Percentiles rank a stretch among this genome's conserved stretches.
Conservation (phyloP, 2,113 vertebrate genomes). For the Malurus melanocephalus region DNA sequence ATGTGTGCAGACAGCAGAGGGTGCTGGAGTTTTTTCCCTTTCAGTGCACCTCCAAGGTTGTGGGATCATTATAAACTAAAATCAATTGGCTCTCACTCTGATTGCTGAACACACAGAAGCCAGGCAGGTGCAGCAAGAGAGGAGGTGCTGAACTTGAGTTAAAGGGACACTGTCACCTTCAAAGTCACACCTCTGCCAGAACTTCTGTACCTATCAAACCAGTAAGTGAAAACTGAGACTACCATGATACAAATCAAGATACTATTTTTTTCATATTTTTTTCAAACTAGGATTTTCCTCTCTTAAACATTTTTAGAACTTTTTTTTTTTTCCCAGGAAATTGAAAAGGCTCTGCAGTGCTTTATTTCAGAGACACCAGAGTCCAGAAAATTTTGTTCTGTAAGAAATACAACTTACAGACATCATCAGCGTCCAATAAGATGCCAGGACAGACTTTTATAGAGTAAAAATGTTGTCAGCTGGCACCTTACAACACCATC, state of each 20-base stretch:
- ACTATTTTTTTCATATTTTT: neutral
- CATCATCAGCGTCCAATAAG: neutral
- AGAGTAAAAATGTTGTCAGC: neutral
- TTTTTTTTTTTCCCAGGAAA: accelerated
- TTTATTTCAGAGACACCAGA: neutral
- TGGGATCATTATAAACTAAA: neutral
- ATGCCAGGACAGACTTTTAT: neutral
- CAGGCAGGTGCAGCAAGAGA: slow-evolving; percentile 14
- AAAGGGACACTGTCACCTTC: slow-evolving; percentile 3
- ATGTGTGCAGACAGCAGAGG: slow-evolving; percentile 59
- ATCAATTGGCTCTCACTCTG: slow-evolving; percentile 38
- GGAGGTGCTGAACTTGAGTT: neutral
- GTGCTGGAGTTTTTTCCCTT: slow-evolving; percentile 66
- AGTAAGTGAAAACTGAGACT: neutral
- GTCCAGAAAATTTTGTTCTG: neutral
- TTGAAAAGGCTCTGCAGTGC: neutral
- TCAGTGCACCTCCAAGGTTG: slow-evolving; percentile 29
- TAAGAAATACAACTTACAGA: neutral
- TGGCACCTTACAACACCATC: neutral
- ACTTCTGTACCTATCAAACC: neutral
- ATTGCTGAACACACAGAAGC: slow-evolving; percentile 33
- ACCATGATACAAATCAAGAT: neutral
- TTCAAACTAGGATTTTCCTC: neutral
- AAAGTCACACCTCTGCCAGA: neutral
- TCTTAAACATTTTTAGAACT: neutral